Percentiles rank a stretch among this genome's conserved stretches.
Evolutionary conservation across 2,888 invertebrate species (phyloP).

Genomic region (Agriopis leucophaearia): DNA sequence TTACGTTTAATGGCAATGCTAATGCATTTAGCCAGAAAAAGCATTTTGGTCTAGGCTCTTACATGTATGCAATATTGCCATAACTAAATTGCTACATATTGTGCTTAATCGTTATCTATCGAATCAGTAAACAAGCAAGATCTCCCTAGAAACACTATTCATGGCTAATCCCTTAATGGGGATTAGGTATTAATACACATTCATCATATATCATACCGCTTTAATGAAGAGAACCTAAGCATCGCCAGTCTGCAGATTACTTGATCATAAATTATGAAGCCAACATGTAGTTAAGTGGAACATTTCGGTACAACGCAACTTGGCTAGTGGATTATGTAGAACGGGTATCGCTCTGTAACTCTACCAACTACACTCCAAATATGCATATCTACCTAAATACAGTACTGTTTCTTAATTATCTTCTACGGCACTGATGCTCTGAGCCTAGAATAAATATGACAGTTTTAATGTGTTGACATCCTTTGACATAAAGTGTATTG

Average conservation of each 20-base stretch:
- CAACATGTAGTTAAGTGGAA: constrained; percentile 33
- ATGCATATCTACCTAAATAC: too few species aligned
- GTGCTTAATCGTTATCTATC: background rate
- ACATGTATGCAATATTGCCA: background rate
- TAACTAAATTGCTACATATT: constrained; percentile 11
- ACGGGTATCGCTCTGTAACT: constrained; percentile 2
- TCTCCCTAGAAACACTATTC: constrained; percentile 8
- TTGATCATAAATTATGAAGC: constrained; percentile 41
- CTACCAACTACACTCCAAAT: background rate
- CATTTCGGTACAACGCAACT: constrained; percentile 34
- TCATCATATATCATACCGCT: constrained; percentile 38
- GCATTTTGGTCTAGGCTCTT: too few species aligned
- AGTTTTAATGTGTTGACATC: too few species aligned
- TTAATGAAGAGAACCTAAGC: constrained; percentile 42
- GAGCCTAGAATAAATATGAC: too few species aligned
- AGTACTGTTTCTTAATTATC: too few species aligned
- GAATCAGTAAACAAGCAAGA: constrained; percentile 8
- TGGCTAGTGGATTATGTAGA: constrained; percentile 29
- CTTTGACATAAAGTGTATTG: too few species aligned
- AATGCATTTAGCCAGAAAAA: too few species aligned
- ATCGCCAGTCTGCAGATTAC: constrained; percentile 39
- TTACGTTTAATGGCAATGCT: too few species aligned
- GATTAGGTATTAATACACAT: constrained; percentile 39
- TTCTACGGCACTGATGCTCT: too few species aligned
- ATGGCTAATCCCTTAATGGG: constrained; percentile 32